phyloP scores from a whole-genome alignment of 2,113 vertebrate species.

The Tyrannus savana region DNA sequence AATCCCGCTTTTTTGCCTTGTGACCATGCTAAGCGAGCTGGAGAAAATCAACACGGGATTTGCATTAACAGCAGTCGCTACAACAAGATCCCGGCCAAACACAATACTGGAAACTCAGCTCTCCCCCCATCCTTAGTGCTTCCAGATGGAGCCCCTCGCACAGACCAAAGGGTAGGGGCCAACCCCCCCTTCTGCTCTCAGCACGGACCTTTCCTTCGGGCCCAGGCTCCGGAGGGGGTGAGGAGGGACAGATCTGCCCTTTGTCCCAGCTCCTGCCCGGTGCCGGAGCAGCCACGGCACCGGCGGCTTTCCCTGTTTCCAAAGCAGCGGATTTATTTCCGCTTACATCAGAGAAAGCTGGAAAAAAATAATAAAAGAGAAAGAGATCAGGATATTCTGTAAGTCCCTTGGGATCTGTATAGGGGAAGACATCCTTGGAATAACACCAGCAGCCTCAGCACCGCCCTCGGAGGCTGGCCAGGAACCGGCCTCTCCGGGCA shows the following conservation, averaged over 20 bases:
- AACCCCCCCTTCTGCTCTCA: background rate
- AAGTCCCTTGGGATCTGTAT: background rate
- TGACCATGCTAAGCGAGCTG: background rate
- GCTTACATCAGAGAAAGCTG: constrained; percentile 23
- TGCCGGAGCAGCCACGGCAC: background rate
- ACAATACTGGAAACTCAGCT: constrained; percentile 36
- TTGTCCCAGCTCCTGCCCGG: background rate
- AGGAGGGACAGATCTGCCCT: constrained; percentile 32
- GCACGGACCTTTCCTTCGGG: background rate
- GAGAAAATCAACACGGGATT: constrained; percentile 40
- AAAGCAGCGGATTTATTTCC: background rate
- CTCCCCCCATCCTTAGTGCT: constrained; percentile 38
- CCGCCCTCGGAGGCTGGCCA: background rate
- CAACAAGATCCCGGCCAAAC: constrained; percentile 42
- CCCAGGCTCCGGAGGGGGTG: background rate
- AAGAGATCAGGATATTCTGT: constrained; percentile 27
- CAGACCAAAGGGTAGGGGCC: background rate
- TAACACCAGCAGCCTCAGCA: constrained; percentile 5
- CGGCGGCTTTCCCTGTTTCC: background rate
- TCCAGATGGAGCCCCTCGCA: constrained; percentile 37
- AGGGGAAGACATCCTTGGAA: constrained; percentile 40
- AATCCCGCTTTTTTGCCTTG: background rate
- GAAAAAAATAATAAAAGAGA: background rate
- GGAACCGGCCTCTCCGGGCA: background rate
- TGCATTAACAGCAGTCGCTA: constrained; percentile 64